Evolutionary conservation across 1,140 invertebrate species (phyloP), one percentile per base, ranked within the genome.

Genomic region (Zaprionus kolodkinae): DNA sequence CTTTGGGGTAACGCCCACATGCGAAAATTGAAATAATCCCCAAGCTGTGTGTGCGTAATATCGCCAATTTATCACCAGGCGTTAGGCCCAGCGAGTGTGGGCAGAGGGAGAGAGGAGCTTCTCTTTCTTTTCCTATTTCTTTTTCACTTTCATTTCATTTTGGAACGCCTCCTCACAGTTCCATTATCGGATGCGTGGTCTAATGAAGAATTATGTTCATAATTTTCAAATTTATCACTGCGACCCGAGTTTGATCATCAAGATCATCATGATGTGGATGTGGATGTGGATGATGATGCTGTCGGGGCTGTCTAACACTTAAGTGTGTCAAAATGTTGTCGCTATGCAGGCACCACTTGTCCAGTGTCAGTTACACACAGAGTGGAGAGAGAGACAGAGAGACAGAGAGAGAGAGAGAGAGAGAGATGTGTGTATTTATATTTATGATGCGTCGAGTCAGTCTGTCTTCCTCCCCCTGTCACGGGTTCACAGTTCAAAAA

Each of bases 161-260:
- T 6, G 25, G 25, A 43, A 59, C 48, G 57, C 65, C 75, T 79
- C 78, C 70, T 78, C 79, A 82, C 79, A 82, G 72, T 76, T 76
- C 72, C 80, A 86, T 74, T 75, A 83, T 79, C 85, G 84, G 75
- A 72, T 82, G 85, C 78, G 81, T 76, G 74, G 59, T 78, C 76
- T 89, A 89, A 89, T 89, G 85, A 89, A 89, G 85, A 89, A 89
- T 89, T 89, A 89, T 89, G 85, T 81, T 90, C 86, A 89, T 89
- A 89, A 89, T 89, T 89, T 89, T 52, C 71, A 76, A 89, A 88
- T 88, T 89, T 88, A 88, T 88, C 76, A 85, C 62, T 68, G 63
- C 77, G 77, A 72, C 84, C 82, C 82, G 67, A 54, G 35, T 59
- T 25, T 67, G 56, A 56, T 56, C 35, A 43, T 57, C 30, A 45